Percentiles rank a stretch among this genome's conserved stretches.
phyloP scores from a whole-genome alignment of 2,113 vertebrate species.

The Otus sunia region DNA sequence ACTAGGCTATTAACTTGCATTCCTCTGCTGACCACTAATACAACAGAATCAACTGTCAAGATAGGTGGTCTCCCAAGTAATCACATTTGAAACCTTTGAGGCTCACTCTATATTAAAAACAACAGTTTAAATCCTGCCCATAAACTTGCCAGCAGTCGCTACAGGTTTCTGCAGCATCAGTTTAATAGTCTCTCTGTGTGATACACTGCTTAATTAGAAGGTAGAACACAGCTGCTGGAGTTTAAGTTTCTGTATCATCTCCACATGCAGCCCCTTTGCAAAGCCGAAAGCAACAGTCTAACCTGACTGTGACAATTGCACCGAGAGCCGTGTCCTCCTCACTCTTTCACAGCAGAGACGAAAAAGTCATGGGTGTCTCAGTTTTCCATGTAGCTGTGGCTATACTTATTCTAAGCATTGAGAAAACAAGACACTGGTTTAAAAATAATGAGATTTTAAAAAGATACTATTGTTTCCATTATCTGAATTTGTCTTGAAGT shows the following conservation, averaged over 20 bases:
- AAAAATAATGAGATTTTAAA: background rate
- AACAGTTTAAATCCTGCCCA: background rate
- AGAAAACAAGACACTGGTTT: background rate
- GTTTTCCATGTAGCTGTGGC: background rate
- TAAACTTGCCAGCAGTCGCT: background rate
- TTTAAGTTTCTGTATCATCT: background rate
- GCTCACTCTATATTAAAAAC: background rate
- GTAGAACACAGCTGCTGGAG: background rate
- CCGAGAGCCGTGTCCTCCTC: background rate
- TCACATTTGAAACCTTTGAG: background rate
- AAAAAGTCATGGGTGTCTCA: background rate
- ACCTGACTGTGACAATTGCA: background rate
- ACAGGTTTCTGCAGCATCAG: background rate
- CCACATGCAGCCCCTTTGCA: background rate
- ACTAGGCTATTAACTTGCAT: conserved; percentile 19
- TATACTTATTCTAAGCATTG: background rate
- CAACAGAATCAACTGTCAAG: conserved; percentile 3
- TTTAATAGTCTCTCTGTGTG: background rate
- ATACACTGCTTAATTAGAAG: background rate
- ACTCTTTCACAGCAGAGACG: background rate
- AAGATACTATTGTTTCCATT: background rate
- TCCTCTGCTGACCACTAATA: conserved; percentile 5
- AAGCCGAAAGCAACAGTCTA: background rate
- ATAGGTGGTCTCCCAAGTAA: conserved; percentile 34
- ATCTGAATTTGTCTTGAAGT: background rate